These are phyloP conservation scores for Agrochola litura DNA, from an alignment of 2,888 invertebrate genomes.

Conservation along the genomic window DNA sequence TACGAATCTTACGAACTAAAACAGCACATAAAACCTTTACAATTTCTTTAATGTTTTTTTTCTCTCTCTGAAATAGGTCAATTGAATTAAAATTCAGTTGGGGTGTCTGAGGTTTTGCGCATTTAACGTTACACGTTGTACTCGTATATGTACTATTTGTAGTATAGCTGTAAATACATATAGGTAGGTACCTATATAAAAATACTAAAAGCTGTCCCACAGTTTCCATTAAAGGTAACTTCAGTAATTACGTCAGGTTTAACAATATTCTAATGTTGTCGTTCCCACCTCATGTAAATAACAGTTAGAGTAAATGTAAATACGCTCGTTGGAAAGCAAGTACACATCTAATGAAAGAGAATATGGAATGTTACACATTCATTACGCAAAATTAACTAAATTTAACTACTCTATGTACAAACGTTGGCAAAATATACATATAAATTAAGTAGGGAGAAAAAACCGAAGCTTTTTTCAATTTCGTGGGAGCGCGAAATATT, in stretches of 20 bases:
- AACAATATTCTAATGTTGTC: conserved; percentile 42
- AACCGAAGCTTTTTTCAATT: conserved; percentile 15
- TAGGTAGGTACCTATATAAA: not conserved
- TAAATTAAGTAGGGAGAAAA: not conserved
- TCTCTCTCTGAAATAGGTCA: too few species aligned
- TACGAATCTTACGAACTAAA: too few species aligned
- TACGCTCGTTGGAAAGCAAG: conserved; percentile 35
- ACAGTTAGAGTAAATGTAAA: conserved; percentile 50
- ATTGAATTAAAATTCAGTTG: too few species aligned
- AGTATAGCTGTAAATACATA: not conserved
- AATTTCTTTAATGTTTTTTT: too few species aligned
- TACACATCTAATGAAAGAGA: conserved; percentile 44
- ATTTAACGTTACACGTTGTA: too few species aligned
- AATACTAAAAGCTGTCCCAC: not conserved
- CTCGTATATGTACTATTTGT: too few species aligned
- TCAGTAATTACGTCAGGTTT: conserved; percentile 26
- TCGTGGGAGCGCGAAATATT: conserved; percentile 10
- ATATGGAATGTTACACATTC: conserved; percentile 43
- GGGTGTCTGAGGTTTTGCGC: too few species aligned
- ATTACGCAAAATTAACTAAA: conserved; percentile 28
- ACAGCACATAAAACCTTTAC: too few species aligned
- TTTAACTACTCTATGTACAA: not conserved
- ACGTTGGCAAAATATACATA: not conserved
- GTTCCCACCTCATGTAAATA: conserved; percentile 39
- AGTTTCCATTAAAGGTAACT: conserved; percentile 4